Conservation (phyloP, 1,140 invertebrate species). For the Caenorhabditis inopinata region DNA sequence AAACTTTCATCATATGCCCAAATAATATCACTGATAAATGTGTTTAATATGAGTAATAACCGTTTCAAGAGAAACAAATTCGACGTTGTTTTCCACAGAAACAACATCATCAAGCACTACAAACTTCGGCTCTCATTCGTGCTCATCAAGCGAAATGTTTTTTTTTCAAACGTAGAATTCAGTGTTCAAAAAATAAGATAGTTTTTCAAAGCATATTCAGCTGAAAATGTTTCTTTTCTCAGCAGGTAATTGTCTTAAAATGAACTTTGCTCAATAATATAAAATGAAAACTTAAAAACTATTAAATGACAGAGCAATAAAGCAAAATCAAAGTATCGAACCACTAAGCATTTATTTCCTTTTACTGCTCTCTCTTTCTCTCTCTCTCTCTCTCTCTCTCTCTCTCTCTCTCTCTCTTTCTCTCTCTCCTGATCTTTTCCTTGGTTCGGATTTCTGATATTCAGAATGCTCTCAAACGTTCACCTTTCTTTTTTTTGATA, state of each 20-base stretch:
- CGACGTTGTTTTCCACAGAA: background rate
- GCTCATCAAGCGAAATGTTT: background rate
- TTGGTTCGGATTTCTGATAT: background rate
- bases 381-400: background rate
- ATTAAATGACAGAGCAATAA: slow-evolving; percentile 25
- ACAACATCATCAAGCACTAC: background rate
- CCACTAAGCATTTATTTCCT: no score
- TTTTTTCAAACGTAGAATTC: background rate
- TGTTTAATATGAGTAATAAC: no score
- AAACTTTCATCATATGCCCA: no score
- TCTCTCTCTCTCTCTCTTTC: background rate
- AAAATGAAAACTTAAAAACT: no score
- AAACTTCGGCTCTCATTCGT: background rate
- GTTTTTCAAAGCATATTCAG: background rate
- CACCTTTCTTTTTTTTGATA: background rate
- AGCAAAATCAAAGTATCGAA: no score
- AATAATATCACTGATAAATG: no score
- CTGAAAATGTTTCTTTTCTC: no score
- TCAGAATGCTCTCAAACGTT: background rate
- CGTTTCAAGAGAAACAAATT: no score
- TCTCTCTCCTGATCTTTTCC: background rate
- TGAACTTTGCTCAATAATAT: no score
- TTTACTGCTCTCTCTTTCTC: no score
- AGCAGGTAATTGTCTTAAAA: no score
- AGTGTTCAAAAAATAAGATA: background rate